A percentile compares a stretch with the other conserved stretches of the same genome.
Evolutionary conservation across 2,797 vertebrate species (phyloP).

Genomic region (Potorous gilbertii): DNA sequence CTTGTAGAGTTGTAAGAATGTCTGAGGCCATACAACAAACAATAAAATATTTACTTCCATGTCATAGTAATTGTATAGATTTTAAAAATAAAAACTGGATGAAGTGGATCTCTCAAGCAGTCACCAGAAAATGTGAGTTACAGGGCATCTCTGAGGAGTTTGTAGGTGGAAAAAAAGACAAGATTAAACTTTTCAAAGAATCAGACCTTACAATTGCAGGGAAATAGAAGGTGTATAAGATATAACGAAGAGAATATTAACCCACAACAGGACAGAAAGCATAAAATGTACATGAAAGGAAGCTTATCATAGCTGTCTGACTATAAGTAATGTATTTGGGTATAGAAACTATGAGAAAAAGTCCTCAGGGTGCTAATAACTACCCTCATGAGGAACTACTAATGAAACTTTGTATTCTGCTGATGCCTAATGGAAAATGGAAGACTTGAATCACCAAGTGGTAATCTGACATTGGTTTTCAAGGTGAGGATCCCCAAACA

Average conservation of each 20-base stretch:
- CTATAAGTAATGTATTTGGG: slow-evolving; percentile 89
- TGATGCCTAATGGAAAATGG: slow-evolving; percentile 93
- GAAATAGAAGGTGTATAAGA: slow-evolving; percentile 87
- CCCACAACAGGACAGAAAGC: slow-evolving; percentile 91
- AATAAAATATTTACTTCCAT: background rate
- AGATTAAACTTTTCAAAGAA: too few species aligned
- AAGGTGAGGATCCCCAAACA: slow-evolving; percentile 98
- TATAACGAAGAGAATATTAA: slow-evolving; percentile 91
- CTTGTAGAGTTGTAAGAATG: background rate
- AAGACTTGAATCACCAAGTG: slow-evolving; percentile 95
- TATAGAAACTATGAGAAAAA: slow-evolving; percentile 93
- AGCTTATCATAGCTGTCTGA: slow-evolving; percentile 95
- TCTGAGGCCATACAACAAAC: background rate
- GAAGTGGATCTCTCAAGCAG: background rate
- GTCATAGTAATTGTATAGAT: background rate
- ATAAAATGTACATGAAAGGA: slow-evolving; percentile 89
- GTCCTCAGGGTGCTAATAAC: slow-evolving; percentile 90
- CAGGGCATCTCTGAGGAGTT: background rate
- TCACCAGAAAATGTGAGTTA: background rate
- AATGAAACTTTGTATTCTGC: slow-evolving; percentile 94
- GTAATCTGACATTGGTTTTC: slow-evolving; percentile 98
- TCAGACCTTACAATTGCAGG: slow-evolving; percentile 89
- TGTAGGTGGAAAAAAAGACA: too few species aligned
- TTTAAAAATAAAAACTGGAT: too few species aligned
- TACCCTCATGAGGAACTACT: slow-evolving; percentile 91